These are phyloP conservation scores for Astreopora myriophthalma DNA, from an alignment of 64 coral and sea anemone species.

Conservation along the genomic window DNA sequence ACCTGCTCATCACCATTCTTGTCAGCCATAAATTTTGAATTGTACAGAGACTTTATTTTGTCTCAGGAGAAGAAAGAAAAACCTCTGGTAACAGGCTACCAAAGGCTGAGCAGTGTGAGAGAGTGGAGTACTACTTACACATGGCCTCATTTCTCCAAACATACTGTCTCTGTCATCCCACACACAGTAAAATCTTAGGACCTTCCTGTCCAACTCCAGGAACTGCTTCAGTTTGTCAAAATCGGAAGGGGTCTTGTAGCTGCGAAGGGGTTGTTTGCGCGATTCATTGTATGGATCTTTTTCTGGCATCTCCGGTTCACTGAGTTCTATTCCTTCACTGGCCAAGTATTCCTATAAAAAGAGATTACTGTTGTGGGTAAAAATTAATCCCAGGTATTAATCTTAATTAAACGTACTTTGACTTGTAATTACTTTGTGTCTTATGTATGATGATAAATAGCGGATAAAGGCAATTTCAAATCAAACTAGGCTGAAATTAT, in stretches of 20 bases:
- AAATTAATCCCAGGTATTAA: no score
- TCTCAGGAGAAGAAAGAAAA: background rate
- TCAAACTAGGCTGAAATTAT: no score
- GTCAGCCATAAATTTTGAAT: no score
- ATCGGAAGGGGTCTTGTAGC: constrained; percentile 86
- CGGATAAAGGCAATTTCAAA: no score
- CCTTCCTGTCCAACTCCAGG: constrained; percentile 88
- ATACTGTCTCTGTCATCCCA: constrained; percentile 99
- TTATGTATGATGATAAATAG: no score
- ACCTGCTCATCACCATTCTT: no score
- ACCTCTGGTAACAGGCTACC: no score
- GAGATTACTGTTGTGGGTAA: no score
- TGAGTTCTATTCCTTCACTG: constrained; percentile 98
- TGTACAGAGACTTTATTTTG: no score
- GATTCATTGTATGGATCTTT: constrained; percentile 89
- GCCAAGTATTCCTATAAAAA: constrained; percentile 92
- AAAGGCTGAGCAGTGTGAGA: background rate
- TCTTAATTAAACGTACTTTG: no score
- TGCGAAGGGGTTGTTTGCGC: constrained; percentile 81
- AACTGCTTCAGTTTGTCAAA: constrained; percentile 99
- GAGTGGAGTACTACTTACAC: constrained; percentile 73
- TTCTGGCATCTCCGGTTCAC: constrained; percentile 41
- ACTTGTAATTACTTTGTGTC: no score
- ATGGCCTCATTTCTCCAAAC: constrained; percentile 99
- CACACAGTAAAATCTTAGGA: constrained; percentile 96